Evolutionary conservation across 2,888 invertebrate genomes (phyloP), one percentile per base, ranked within the genome.

Genomic region (Idaea biselata): DNA sequence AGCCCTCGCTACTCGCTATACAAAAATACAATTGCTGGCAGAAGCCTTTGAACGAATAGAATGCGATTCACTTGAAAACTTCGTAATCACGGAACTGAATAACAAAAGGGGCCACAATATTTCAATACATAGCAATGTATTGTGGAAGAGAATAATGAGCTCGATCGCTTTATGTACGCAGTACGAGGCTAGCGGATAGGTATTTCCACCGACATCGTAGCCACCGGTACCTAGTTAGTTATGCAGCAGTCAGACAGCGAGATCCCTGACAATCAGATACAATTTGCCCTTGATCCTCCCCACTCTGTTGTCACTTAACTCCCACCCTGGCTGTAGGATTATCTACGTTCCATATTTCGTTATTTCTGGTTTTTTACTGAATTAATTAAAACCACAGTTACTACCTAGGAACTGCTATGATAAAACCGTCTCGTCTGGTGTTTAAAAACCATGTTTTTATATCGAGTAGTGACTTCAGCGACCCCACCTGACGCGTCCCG

Each of bases 251-350:
- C 44, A 44, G 44, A 44, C 44, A 44, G 44, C 6, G 44, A 44
- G 44, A 44, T 8, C 44, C 44, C 8, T 44, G 11, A 32, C 32
- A 32, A 32, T 68, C 69, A 69, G 68, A 75, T 74, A 69, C 66
- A 75, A 77, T 77, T 72, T 77, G 68, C 62, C 65, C 67, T 44
- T 44, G 44, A 44, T 8, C 14, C 44, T 44, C 44, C 44, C 44
- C 7, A 6, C 44, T 44, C 14, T 44, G 44, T 44, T 44, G 44
- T 11, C 44, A 44, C 44, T 11, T 44, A 2, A 44, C 14, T 44
- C n/a, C 32, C 44, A 44, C 44, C 44, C 44, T 44, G 11, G 7
- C 11, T 44, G 44, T 44, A 44, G 44, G 7, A 8, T 44, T 44
- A 44, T 44, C 44, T 44, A 44, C 44, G 3, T 44, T 44, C 44